Percentiles rank a stretch among this genome's conserved stretches.
Conservation (phyloP, 2,113 vertebrate species). For the Mohoua ochrocephala region DNA sequence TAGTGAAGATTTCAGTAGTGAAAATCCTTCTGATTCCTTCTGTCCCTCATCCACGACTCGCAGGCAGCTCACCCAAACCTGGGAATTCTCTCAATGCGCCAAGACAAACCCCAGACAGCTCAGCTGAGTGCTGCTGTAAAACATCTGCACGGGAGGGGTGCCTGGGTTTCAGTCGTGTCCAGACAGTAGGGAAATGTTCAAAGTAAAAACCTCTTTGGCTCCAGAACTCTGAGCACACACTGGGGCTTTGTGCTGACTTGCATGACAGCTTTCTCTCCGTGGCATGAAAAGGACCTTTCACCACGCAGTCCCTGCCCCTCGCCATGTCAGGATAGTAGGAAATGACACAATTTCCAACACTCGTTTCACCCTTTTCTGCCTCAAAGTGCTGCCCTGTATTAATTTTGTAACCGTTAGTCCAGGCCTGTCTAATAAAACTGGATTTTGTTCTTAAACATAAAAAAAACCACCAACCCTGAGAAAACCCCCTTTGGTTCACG, state of each 20-base stretch:
- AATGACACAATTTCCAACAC: background rate
- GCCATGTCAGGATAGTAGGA: background rate
- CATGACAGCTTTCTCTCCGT: background rate
- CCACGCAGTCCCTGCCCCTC: background rate
- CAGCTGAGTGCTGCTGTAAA: background rate
- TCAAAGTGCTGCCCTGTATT: background rate
- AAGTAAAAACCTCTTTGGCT: background rate
- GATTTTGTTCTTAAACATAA: background rate
- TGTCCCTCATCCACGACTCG: background rate
- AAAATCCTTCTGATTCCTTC: background rate
- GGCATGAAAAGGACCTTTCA: slow-evolving; percentile 46
- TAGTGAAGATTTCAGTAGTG: background rate
- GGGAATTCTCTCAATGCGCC: background rate
- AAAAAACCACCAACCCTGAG: background rate
- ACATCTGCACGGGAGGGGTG: background rate
- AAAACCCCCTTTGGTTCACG: background rate
- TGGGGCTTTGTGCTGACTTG: slow-evolving; percentile 27
- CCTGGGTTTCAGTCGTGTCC: rapidly evolving
- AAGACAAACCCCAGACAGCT: background rate
- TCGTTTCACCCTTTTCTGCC: background rate
- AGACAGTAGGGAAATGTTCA: background rate
- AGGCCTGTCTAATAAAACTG: background rate
- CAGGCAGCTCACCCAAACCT: background rate
- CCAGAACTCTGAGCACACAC: background rate
- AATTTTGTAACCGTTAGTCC: background rate